Evolutionary conservation across 2,797 vertebrate species (phyloP), one percentile per base, ranked within the genome.

Genomic region (Lacerta agilis): DNA sequence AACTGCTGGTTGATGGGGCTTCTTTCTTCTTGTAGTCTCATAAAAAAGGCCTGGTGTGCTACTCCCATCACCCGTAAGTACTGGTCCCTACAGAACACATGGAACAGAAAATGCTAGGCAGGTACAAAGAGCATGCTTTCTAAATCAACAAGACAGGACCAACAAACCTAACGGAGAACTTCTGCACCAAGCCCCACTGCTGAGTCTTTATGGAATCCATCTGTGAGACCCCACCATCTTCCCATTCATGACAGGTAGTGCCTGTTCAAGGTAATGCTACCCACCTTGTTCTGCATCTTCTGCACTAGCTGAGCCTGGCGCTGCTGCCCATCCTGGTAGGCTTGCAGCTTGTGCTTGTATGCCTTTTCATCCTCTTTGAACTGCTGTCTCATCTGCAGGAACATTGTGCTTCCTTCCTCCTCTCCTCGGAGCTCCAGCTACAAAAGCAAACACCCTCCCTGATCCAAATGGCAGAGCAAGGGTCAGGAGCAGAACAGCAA

Each of bases 261-360:
- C 15, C 29, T 85, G 49, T 27, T 38, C 71, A 25, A 23, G 58
- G 76, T 45, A 11, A 5, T 13, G 29, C 78, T 27, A 85, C 85
- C 45, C 90, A 98, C 97, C 97, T 98, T 98, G 90, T 91, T 95
- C 92, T 98, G 97, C 55, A 98, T 97, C 93, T 96, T 98, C 91
- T 97, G 97, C 71, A 98, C 97, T 29, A 98, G 96, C 87, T 97
- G 97, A 25, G 96, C 97, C 91, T 98, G 97, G 87, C 96, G 97
- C 92, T 97, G 96, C 93, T 98, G 97, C 69, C 97, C 97, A 61
- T 98, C 97, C 90, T 98, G 97, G 94, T 96, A 98, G 43, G 94
- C 95, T 91, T 97, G 95, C 83, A 98, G 95, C 82, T 97, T 97
- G 85, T 96, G 94, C 64, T 94, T 95, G 90, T 97, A 97, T 5